Conservation (phyloP, 2,888 invertebrate species). For the Yponomeuta cagnagella region DNA sequence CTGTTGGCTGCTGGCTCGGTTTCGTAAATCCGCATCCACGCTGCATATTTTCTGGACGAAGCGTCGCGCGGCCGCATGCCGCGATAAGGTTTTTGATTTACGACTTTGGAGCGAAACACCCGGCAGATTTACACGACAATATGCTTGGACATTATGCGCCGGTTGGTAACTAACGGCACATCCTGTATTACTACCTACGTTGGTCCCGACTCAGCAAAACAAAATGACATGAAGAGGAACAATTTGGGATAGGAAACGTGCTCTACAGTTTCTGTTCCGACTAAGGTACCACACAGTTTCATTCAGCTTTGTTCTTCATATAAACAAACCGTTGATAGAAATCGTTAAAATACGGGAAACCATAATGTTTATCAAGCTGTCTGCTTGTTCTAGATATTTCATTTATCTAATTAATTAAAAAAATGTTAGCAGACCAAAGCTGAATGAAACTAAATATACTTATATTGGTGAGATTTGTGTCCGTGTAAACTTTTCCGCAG, state of each 20-base stretch:
- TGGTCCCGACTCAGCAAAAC: neutral
- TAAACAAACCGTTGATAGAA: neutral
- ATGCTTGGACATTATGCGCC: conserved; percentile 20
- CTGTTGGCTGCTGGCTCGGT: conserved; percentile 18
- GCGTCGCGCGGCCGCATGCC: conserved; percentile 40
- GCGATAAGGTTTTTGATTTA: conserved; percentile 68
- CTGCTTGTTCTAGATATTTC: too few relatives aligned
- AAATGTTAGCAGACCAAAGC: too few relatives aligned
- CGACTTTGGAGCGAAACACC: conserved; percentile 59
- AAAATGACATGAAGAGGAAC: neutral
- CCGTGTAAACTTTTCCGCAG: neutral
- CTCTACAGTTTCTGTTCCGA: neutral
- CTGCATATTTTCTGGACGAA: conserved; percentile 51
- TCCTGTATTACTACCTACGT: conserved; percentile 19
- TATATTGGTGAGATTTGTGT: too few relatives aligned
- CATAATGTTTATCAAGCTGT: too few relatives aligned
- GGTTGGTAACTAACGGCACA: conserved; percentile 20
- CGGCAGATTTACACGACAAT: conserved; percentile 44
- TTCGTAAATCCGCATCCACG: conserved; percentile 35
- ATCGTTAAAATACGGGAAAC: too few relatives aligned
- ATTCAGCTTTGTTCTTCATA: neutral
- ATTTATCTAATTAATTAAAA: too few relatives aligned
- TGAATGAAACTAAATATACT: too few relatives aligned
- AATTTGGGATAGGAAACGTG: neutral
- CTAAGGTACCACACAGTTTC: neutral